These are phyloP conservation scores for Drosophila anomalipes DNA, from an alignment of 2,888 invertebrate genomes.

Conservation along the genomic window DNA sequence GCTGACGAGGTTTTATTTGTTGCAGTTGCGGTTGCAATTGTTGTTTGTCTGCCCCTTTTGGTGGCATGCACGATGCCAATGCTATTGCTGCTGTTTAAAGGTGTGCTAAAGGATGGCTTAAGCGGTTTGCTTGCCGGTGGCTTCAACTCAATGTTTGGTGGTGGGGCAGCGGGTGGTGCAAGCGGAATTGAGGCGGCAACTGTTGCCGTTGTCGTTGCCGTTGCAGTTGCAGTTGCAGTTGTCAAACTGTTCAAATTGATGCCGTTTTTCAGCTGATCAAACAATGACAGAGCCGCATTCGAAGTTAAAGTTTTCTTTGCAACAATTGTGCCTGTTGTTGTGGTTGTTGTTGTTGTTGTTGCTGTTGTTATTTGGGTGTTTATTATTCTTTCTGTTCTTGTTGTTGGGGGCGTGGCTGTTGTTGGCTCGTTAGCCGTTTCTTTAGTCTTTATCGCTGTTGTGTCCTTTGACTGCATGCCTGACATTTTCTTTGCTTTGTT, in stretches of 20 bases:
- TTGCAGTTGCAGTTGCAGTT: conserved; percentile 24
- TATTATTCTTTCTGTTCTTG: conserved; percentile 15
- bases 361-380: conserved; percentile 5
- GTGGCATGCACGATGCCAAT: conserved; percentile 76
- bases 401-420: conserved; percentile 16
- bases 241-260: conserved; percentile 77
- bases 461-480: conserved; percentile 49
- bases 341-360: conserved; percentile 19
- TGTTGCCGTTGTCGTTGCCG: conserved; percentile 12
- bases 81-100: conserved; percentile 55
- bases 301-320: conserved; percentile 63
- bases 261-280: conserved; percentile 83
- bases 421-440: conserved; percentile 34
- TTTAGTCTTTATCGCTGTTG: conserved; percentile 43
- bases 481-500: conserved; percentile 59
- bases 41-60: conserved; percentile 53
- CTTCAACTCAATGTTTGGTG: conserved; percentile 26
- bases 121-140: conserved; percentile 45
- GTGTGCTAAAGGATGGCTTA: conserved; percentile 52
- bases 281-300: conserved; percentile 73
- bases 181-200: conserved; percentile 19
- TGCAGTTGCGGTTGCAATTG: background rate
- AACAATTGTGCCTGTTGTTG: conserved; percentile 30
- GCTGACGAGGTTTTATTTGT: conserved; percentile 6
- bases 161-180: conserved; percentile 26